Percentiles rank a stretch among this genome's conserved stretches.
These are phyloP conservation scores for Oenanthe melanoleuca DNA, from an alignment of 2,113 vertebrate genomes.

Conservation along the genomic window DNA sequence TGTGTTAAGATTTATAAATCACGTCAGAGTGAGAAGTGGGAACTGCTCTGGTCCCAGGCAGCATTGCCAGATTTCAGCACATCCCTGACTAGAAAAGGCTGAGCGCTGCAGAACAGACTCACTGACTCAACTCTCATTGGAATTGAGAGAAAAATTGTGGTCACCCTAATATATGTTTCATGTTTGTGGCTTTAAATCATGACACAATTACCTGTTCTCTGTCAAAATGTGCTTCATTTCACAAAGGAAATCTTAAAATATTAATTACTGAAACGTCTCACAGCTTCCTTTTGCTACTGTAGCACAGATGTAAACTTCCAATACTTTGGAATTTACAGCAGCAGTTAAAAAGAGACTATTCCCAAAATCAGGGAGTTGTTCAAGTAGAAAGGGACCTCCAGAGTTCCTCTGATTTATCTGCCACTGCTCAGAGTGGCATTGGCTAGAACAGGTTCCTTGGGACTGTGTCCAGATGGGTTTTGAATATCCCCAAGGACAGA, in stretches of 20 bases:
- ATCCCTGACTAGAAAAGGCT: neutral
- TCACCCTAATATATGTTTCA: constrained; percentile 18
- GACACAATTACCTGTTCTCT: neutral
- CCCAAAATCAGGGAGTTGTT: neutral
- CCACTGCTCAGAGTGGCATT: neutral
- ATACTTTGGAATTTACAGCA: neutral
- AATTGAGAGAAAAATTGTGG: neutral
- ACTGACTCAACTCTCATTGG: neutral
- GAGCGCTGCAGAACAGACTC: neutral
- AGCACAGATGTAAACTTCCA: neutral
- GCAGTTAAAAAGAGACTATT: neutral
- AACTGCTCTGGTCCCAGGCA: neutral
- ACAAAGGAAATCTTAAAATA: neutral
- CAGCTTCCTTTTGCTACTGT: neutral
- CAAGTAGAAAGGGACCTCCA: neutral
- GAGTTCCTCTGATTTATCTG: neutral
- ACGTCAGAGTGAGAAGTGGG: neutral
- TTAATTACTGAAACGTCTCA: neutral
- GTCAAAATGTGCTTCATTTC: neutral
- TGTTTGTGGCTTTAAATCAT: neutral
- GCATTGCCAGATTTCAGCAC: neutral
- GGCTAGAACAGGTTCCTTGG: neutral
- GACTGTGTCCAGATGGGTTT: neutral
- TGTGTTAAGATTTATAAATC: neutral
- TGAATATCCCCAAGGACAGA: neutral